A percentile compares a stretch with the other conserved stretches of the same genome.
Conservation (phyloP, 2,797 vertebrate species). For the Danio albolineatus region DNA sequence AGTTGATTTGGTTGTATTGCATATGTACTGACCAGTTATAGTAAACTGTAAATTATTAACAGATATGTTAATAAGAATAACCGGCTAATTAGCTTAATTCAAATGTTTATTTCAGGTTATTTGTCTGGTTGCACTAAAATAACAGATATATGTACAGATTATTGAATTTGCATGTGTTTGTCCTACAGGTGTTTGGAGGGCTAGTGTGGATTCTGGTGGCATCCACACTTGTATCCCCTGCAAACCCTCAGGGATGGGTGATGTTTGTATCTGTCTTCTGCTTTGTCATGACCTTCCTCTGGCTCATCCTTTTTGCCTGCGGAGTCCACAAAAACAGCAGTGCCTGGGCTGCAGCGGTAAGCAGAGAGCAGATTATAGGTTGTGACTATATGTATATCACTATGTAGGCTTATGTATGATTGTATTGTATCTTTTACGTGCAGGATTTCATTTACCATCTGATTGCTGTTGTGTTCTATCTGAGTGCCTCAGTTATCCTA, state of each 20-base stretch:
- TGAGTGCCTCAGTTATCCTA: slow-evolving; percentile 75
- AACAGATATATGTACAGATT: neutral
- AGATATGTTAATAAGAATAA: neutral
- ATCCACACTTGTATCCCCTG: slow-evolving; percentile 46
- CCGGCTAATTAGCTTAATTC: neutral
- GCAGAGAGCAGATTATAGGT: slow-evolving; percentile 51
- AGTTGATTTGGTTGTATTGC: too few species aligned
- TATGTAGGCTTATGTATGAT: neutral
- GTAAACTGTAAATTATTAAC: slow-evolving; percentile 6
- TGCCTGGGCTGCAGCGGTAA: slow-evolving; percentile 74
- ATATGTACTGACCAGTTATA: neutral
- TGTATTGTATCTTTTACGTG: slow-evolving; percentile 18
- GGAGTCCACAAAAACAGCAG: slow-evolving; percentile 72
- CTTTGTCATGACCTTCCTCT: slow-evolving; percentile 75
- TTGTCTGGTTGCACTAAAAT: neutral
- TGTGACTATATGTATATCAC: neutral
- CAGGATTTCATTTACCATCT: slow-evolving; percentile 78
- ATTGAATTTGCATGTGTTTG: neutral
- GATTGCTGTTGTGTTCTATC: slow-evolving; percentile 76
- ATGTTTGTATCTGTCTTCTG: slow-evolving; percentile 88
- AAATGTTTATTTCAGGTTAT: neutral
- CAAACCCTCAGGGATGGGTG: slow-evolving; percentile 81
- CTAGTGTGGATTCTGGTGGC: slow-evolving; percentile 92
- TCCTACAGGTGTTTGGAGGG: slow-evolving; percentile 82
- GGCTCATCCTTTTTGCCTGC: slow-evolving; percentile 79